Evolutionary conservation across 2,113 vertebrate species (phyloP).

Genomic region (Nannobrachium achirus): DNA sequence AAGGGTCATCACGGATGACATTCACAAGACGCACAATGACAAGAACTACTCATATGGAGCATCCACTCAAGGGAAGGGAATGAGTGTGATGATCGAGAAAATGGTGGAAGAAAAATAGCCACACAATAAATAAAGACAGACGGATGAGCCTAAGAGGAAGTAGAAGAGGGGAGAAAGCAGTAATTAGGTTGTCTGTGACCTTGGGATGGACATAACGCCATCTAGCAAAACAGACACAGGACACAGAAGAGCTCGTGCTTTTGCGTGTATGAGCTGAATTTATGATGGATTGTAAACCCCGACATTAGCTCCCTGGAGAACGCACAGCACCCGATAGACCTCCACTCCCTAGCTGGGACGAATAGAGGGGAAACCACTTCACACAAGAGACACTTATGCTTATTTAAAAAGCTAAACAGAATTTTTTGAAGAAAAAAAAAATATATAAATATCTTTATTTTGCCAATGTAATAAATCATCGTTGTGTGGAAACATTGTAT

Average conservation of each 20-base stretch:
- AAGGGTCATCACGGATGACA: conserved; percentile 54
- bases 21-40: conserved; percentile 59
- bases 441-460: no score
- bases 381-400: conserved; percentile 36
- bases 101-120: conserved; percentile 53
- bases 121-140: conserved; percentile 9
- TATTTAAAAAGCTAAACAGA: conserved; percentile 54
- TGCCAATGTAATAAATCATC: no score
- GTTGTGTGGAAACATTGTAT: no score
- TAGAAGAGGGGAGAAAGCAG: conserved; percentile 13
- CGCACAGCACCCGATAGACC: conserved; percentile 39
- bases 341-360: conserved; percentile 21
- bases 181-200: conserved; percentile 57
- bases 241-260: conserved; percentile 31
- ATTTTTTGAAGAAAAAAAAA: neutral
- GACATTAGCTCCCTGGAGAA: conserved; percentile 59
- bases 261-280: conserved; percentile 57
- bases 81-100: conserved; percentile 44
- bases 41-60: conserved; percentile 63
- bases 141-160: conserved; percentile 1
- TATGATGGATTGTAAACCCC: conserved; percentile 66
- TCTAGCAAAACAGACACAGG: conserved; percentile 34
- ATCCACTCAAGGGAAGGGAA: conserved; percentile 46
- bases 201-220: conserved; percentile 54
- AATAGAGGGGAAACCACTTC: conserved; percentile 43